Percentiles rank a stretch among this genome's conserved stretches.
These are phyloP conservation scores for Columba livia DNA, from an alignment of 2,113 vertebrate genomes.

Conservation along the genomic window DNA sequence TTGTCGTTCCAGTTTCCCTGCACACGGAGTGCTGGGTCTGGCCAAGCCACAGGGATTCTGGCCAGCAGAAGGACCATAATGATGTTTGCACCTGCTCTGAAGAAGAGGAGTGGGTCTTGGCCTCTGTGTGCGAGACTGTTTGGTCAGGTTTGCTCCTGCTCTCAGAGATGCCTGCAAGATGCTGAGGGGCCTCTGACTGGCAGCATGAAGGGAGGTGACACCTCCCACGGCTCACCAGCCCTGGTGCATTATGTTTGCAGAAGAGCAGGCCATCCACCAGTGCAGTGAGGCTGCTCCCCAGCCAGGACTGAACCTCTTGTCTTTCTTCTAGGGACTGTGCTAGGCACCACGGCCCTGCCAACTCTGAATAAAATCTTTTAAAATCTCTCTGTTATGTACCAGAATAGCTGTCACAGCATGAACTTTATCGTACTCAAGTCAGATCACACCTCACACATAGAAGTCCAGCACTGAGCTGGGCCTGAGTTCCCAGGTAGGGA, in stretches of 20 bases:
- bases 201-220: background rate
- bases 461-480: background rate
- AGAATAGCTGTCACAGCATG: background rate
- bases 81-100: background rate
- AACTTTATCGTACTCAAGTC: background rate
- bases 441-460: background rate
- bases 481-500: background rate
- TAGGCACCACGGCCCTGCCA: background rate
- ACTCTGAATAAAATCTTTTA: background rate
- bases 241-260: background rate
- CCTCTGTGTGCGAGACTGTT: background rate
- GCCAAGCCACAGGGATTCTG: background rate
- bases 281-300: background rate
- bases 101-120: background rate
- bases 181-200: background rate
- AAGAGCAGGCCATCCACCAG: background rate
- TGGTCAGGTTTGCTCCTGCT: background rate
- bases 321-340: background rate
- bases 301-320: background rate
- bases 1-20: background rate
- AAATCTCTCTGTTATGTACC: background rate
- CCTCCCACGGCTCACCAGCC: background rate
- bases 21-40: background rate
- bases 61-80: background rate
- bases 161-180: background rate